A percentile compares a stretch with the other conserved stretches of the same genome.
phyloP scores from a whole-genome alignment of 2,888 invertebrate species.

The Drosophila melanosoma region DNA sequence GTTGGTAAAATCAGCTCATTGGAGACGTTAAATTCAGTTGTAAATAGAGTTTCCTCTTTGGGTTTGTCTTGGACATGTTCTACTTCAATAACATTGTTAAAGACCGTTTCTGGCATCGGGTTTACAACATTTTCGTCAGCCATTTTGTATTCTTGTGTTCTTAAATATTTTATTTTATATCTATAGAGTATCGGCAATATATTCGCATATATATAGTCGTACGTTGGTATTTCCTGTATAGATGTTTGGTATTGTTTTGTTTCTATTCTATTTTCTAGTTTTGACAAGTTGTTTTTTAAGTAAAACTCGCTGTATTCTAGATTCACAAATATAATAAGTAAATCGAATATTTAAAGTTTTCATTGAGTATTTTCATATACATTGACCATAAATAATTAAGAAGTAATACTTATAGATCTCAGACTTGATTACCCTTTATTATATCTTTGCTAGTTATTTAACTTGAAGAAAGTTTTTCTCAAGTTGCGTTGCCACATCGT shows the following conservation, averaged over 20 bases:
- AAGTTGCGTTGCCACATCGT: background rate
- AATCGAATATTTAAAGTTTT: background rate
- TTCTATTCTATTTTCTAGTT: background rate
- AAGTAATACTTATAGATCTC: background rate
- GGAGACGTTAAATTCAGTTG: background rate
- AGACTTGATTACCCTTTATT: background rate
- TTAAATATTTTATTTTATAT: background rate
- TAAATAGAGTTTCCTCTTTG: background rate
- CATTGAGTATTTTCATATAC: too few species aligned
- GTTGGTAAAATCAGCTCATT: background rate
- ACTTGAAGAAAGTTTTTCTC: background rate
- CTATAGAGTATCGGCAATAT: background rate
- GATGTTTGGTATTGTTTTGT: background rate
- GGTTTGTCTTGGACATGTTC: background rate
- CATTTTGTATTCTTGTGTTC: background rate
- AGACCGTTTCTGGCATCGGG: background rate
- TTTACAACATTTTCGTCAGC: background rate
- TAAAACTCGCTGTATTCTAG: background rate
- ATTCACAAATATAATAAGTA: background rate
- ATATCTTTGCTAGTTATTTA: background rate
- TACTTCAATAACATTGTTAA: background rate
- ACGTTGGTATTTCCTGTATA: background rate
- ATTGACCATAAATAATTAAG: too few species aligned
- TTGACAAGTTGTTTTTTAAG: background rate
- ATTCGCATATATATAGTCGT: background rate